phyloP scores from a whole-genome alignment of 1,140 invertebrate genomes.

The Thaumatotibia leucotreta region DNA sequence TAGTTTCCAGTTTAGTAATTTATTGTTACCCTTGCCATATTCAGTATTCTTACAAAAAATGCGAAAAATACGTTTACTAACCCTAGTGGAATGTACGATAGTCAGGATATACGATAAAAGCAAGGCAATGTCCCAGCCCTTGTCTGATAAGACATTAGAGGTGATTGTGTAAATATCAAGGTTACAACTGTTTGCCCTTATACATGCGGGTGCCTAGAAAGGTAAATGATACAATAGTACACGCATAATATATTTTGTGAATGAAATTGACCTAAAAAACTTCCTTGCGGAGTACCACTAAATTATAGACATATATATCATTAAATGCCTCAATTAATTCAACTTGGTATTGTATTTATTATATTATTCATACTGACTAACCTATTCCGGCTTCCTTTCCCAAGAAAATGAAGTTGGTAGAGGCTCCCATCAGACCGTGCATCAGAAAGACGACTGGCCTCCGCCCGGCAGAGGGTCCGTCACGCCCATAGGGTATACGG shows the following conservation, averaged over 20 bases:
- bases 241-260: not conserved
- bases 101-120: not conserved
- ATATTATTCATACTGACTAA: conserved; percentile 23
- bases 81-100: not conserved
- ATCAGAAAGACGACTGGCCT: conserved; percentile 78
- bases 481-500: conserved; percentile 71
- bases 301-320: too few species aligned
- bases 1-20: too few species aligned
- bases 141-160: not conserved
- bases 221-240: not conserved
- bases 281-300: not conserved
- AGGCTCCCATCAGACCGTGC: conserved; percentile 80
- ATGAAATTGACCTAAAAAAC: not conserved
- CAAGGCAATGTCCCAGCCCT: not conserved
- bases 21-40: too few species aligned
- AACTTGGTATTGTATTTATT: too few species aligned
- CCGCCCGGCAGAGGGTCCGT: conserved; percentile 20
- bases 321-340: too few species aligned
- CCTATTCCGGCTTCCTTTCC: conserved; percentile 45
- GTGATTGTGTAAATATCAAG: not conserved
- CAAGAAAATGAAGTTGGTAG: conserved; percentile 78
- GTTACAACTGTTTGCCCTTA: not conserved
- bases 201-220: not conserved
- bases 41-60: not conserved
- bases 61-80: not conserved